Conservation (phyloP, 2,113 vertebrate species). For the Cavia aperea region DNA sequence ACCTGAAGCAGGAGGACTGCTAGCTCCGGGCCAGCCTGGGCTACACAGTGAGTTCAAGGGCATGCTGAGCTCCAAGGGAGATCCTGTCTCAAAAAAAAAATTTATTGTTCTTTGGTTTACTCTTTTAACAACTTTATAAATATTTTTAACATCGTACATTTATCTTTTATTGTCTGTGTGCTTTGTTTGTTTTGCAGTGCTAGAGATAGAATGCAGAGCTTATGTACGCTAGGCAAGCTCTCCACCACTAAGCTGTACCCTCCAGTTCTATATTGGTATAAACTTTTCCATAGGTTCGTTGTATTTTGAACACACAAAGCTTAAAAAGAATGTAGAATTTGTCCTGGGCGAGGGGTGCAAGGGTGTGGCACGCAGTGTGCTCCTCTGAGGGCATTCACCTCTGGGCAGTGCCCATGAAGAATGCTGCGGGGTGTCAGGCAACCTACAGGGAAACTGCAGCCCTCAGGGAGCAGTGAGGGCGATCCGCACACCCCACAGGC, state of each 20-base stretch:
- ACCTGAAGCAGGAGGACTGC: neutral
- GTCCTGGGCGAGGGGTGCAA: neutral
- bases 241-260: neutral
- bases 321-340: neutral
- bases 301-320: neutral
- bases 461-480: accelerated
- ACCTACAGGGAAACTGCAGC: neutral
- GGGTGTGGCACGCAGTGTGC: accelerated
- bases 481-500: neutral
- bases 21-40: neutral
- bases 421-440: neutral
- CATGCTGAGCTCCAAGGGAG: neutral
- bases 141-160: neutral
- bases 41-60: neutral
- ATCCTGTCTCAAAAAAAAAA: neutral
- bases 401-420: too few species aligned
- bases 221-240: neutral
- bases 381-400: neutral
- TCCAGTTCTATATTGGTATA: neutral
- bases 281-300: neutral
- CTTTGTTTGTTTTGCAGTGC: neutral
- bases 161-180: neutral
- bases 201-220: neutral
- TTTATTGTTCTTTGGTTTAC: neutral
- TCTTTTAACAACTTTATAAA: neutral